A percentile compares a stretch with the other conserved stretches of the same genome.
These are phyloP conservation scores for Cydia strobilella DNA, from an alignment of 1,140 invertebrate species.

Conservation along the genomic window DNA sequence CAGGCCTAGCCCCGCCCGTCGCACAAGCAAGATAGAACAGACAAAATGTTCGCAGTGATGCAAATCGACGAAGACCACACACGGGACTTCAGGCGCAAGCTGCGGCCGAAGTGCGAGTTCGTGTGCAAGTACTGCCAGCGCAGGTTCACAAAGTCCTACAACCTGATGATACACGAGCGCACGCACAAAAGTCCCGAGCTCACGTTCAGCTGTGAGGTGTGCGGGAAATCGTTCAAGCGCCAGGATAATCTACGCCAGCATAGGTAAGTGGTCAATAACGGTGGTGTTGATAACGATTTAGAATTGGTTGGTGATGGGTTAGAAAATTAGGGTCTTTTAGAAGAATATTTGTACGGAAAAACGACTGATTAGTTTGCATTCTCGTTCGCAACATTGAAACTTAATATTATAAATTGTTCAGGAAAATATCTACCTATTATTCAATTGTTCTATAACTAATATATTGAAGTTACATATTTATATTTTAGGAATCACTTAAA, in stretches of 20 bases:
- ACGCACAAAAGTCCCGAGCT: slow-evolving; percentile 98
- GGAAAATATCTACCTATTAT: too few species aligned
- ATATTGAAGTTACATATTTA: too few species aligned
- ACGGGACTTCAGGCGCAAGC: slow-evolving; percentile 95
- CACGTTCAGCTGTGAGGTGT: slow-evolving; percentile 99
- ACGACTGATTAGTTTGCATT: background rate
- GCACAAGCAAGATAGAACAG: slow-evolving; percentile 74
- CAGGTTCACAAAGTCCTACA: slow-evolving; percentile 99
- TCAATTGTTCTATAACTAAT: too few species aligned
- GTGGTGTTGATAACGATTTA: background rate
- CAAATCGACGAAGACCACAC: slow-evolving; percentile 94
- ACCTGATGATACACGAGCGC: slow-evolving; percentile 99
- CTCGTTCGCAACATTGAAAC: slow-evolving; percentile 3
- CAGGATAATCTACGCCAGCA: slow-evolving; percentile 98
- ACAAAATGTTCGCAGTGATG: slow-evolving; percentile 92
- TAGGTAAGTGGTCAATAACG: slow-evolving; percentile 84
- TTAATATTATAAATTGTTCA: background rate
- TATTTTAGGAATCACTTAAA: too few species aligned
- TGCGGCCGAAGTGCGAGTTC: slow-evolving; percentile 97
- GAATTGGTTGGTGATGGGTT: slow-evolving; percentile 9
- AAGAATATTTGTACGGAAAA: background rate
- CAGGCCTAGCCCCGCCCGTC: slow-evolving; percentile 76
- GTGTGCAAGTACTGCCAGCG: slow-evolving; percentile 99
- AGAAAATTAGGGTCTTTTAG: background rate
- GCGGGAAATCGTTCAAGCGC: slow-evolving; percentile 98